Evolutionary conservation across 2,797 vertebrate species (phyloP).

Genomic region (Acipenser transmontanus): DNA sequence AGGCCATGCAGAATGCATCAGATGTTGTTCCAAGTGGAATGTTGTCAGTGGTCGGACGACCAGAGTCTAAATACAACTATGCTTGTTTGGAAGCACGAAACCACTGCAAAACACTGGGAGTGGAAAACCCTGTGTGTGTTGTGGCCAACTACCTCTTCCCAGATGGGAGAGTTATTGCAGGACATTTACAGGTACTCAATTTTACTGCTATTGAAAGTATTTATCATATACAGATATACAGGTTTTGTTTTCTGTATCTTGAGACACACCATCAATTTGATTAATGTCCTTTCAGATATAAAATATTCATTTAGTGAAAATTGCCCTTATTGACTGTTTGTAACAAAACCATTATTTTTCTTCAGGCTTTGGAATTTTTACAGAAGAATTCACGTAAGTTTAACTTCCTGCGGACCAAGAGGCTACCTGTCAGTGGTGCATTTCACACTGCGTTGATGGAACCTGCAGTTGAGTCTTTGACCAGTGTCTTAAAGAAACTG

Average conservation of each 20-base stretch:
- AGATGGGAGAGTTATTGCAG: conserved; percentile 84
- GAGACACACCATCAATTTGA: too few species aligned
- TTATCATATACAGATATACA: too few species aligned
- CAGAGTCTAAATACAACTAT: conserved; percentile 62
- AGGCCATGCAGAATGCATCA: conserved; percentile 88
- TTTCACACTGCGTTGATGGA: conserved; percentile 89
- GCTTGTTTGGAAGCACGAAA: conserved; percentile 78
- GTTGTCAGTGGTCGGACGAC: conserved; percentile 75
- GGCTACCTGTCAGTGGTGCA: conserved; percentile 80
- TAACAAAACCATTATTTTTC: neutral
- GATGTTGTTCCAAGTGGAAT: conserved; percentile 79
- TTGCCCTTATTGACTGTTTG: too few species aligned
- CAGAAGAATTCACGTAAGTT: conserved; percentile 67
- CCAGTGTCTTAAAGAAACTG: conserved; percentile 60
- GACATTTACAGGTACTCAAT: conserved; percentile 71
- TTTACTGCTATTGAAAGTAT: too few species aligned
- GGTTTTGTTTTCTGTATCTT: too few species aligned
- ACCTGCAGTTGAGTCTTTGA: conserved; percentile 64
- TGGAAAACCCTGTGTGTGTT: conserved; percentile 72
- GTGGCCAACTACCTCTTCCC: conserved; percentile 88
- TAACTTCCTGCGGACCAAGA: conserved; percentile 60
- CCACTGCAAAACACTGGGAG: conserved; percentile 70
- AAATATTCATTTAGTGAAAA: too few species aligned
- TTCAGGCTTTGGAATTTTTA: conserved; percentile 84
- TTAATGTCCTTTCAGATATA: too few species aligned